Conservation (phyloP, 2,113 vertebrate genomes). For the Pollachius pollachius region DNA sequence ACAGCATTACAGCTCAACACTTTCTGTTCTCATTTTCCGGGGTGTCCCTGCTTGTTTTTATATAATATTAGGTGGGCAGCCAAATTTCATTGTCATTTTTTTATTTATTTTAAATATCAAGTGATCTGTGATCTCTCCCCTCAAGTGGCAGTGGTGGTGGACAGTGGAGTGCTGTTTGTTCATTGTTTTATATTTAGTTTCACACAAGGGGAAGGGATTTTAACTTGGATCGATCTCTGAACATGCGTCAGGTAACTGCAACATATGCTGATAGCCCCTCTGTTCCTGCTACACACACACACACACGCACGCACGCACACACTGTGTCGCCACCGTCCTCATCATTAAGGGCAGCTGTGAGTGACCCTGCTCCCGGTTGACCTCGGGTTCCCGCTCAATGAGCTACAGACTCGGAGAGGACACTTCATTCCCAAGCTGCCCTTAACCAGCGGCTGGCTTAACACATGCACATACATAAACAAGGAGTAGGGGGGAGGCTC, state of each 20-base stretch:
- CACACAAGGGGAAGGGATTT: constrained; percentile 22
- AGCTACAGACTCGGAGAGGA: constrained; percentile 31
- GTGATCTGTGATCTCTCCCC: too few relatives aligned
- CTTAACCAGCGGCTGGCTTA: constrained; percentile 54
- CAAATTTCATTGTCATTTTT: too few relatives aligned
- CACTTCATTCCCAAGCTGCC: constrained; percentile 41
- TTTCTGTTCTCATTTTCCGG: too few relatives aligned
- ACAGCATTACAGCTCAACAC: neutral
- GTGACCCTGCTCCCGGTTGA: constrained; percentile 40
- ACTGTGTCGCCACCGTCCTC: neutral
- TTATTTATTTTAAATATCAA: too few relatives aligned
- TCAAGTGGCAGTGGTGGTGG: too few relatives aligned
- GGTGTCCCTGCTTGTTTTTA: too few relatives aligned
- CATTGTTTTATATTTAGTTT: too few relatives aligned
- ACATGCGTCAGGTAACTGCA: neutral
- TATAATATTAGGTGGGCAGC: too few relatives aligned
- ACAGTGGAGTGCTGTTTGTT: too few relatives aligned
- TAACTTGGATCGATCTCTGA: constrained; percentile 16
- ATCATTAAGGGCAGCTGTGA: constrained; percentile 51
- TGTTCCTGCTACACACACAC: neutral
- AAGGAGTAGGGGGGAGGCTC: neutral
- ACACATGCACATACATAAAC: constrained; percentile 27
- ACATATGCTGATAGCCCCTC: neutral
- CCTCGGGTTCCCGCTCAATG: constrained; percentile 37
- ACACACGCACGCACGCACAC: neutral